A percentile compares a stretch with the other conserved stretches of the same genome.
Conservation (phyloP, 2,888 invertebrate genomes). For the Lasioglossum figueresi region DNA sequence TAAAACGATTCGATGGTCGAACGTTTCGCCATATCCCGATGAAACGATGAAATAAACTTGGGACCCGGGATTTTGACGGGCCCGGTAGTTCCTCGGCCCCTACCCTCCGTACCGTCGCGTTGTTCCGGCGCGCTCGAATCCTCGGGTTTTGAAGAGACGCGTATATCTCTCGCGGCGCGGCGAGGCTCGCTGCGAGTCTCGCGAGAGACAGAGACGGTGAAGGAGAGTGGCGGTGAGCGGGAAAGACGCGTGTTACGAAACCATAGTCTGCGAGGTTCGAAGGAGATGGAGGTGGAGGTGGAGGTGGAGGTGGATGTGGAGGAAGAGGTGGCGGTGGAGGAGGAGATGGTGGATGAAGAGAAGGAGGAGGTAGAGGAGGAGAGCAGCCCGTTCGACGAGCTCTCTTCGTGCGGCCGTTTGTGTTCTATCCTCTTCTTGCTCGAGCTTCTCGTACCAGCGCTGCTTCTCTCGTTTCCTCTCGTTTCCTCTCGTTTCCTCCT, state of each 20-base stretch:
- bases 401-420: conserved; percentile 71
- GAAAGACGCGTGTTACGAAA: conserved; percentile 78
- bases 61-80: background rate
- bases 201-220: conserved; percentile 31
- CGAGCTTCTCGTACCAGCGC: conserved; percentile 28
- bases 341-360: conserved; percentile 56
- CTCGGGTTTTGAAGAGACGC: conserved; percentile 60
- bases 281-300: conserved; percentile 26
- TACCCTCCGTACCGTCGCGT: background rate
- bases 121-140: conserved; percentile 14
- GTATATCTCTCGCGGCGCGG: conserved; percentile 37
- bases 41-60: background rate
- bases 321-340: conserved; percentile 64
- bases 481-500: conserved; percentile 11
- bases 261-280: conserved; percentile 71
- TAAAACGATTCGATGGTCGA: background rate
- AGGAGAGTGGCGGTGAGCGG: conserved; percentile 56
- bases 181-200: conserved; percentile 37
- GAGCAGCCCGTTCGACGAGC: conserved; percentile 75
- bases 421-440: conserved; percentile 63
- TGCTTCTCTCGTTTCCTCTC: conserved; percentile 25
- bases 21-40: background rate
- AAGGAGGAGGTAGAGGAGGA: conserved; percentile 63
- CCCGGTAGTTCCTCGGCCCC: background rate
- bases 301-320: conserved; percentile 58